Evolutionary conservation across 2,797 vertebrate genomes (phyloP).

Genomic region (Moxostoma hubbsi): DNA sequence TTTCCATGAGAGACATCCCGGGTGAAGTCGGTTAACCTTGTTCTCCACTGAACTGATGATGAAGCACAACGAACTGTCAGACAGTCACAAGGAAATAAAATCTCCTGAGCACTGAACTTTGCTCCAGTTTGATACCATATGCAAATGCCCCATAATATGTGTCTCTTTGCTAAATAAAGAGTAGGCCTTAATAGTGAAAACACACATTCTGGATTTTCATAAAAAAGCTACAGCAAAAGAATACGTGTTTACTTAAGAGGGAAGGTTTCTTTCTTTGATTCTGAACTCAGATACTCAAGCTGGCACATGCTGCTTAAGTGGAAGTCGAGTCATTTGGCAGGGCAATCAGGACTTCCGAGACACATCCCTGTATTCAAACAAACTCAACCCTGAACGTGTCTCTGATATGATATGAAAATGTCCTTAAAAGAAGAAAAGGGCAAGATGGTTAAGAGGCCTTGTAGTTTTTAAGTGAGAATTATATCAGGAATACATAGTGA

Average conservation of each 20-base stretch:
- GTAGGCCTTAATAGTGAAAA: not conserved
- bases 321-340: conserved; percentile 23
- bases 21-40: conserved; percentile 25
- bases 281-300: conserved; percentile 14
- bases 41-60: conserved; percentile 26
- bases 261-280: conserved; percentile 38
- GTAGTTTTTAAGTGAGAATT: not conserved
- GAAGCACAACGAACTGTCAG: conserved; percentile 4
- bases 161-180: not conserved
- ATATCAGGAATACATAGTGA: not conserved
- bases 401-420: conserved; percentile 32
- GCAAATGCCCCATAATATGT: conserved; percentile 6
- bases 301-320: conserved; percentile 18
- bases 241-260: conserved; percentile 17
- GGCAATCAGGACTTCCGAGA: conserved; percentile 28
- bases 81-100: conserved; percentile 30
- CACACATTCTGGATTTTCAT: not conserved
- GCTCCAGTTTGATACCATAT: conserved; percentile 18
- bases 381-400: conserved; percentile 19
- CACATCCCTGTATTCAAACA: conserved; percentile 42
- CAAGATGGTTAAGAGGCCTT: not conserved
- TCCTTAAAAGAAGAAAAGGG: conserved; percentile 1
- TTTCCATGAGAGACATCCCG: conserved; percentile 20
- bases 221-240: not conserved
- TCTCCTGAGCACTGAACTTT: conserved; percentile 43